A percentile compares a stretch with the other conserved stretches of the same genome.
phyloP scores from a whole-genome alignment of 30 jellyfish, hydroid and myxozoan species.

The Aurelia sp. region DNA sequence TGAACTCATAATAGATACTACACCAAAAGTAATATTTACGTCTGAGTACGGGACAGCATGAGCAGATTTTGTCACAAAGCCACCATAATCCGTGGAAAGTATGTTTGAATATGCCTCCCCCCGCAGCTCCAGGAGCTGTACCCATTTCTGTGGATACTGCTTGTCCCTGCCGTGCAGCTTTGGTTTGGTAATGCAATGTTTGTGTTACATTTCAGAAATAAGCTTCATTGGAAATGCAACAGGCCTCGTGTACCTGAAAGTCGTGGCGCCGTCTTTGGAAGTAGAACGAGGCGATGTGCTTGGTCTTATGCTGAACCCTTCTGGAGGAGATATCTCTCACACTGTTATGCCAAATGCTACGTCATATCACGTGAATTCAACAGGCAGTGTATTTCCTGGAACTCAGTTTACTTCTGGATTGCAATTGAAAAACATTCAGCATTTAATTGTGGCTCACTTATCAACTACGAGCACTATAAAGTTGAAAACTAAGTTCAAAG shows the following conservation, averaged over 20 bases:
- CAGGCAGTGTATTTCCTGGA: slow-evolving; percentile 51
- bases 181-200: too few species aligned
- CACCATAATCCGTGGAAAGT: too few species aligned
- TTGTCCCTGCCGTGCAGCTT: too few species aligned
- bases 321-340: slow-evolving; percentile 14
- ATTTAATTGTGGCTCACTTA: slow-evolving; percentile 35
- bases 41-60: too few species aligned
- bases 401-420: background rate
- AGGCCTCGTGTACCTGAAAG: slow-evolving; percentile 53
- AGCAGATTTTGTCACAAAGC: too few species aligned
- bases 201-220: slow-evolving; percentile 37
- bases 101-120: too few species aligned
- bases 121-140: too few species aligned
- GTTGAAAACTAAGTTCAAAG: slow-evolving; percentile 29
- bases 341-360: too few species aligned
- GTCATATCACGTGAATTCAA: background rate
- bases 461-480: slow-evolving; percentile 30
- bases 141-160: too few species aligned
- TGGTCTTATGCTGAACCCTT: slow-evolving; percentile 11
- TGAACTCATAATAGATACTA: too few species aligned
- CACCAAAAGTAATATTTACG: too few species aligned
- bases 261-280: slow-evolving; percentile 17
- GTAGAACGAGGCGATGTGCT: slow-evolving; percentile 59
- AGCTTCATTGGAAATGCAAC: slow-evolving; percentile 55
- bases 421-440: slow-evolving; percentile 5